Evolutionary conservation across 2,888 invertebrate species (phyloP).

Genomic region (Hofmannophila pseudospretella): DNA sequence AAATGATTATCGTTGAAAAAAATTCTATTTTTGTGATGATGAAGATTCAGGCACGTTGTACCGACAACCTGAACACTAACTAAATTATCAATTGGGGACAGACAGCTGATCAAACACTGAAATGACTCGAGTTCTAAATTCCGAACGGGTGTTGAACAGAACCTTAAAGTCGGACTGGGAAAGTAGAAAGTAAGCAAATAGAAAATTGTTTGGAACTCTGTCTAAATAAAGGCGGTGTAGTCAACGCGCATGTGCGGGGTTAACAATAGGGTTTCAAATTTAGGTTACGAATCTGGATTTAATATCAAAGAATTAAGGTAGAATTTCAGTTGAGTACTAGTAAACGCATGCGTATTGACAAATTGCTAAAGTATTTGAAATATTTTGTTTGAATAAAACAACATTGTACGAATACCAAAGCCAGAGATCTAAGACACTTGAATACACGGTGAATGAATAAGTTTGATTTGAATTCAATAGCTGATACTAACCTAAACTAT

Average conservation of each 20-base stretch:
- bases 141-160: conserved; percentile 32
- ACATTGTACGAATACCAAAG: conserved; percentile 27
- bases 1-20: conserved; percentile 10
- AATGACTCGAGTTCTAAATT: conserved; percentile 47
- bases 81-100: conserved; percentile 69
- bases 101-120: conserved; percentile 69
- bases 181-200: conserved; percentile 40
- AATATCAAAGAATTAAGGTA: too few relatives aligned
- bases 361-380: conserved; percentile 47
- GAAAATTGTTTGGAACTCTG: conserved; percentile 33
- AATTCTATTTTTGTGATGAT: too few relatives aligned
- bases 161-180: conserved; percentile 42
- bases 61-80: conserved; percentile 56
- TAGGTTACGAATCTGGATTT: too few relatives aligned
- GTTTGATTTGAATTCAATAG: too few relatives aligned
- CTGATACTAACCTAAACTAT: not conserved
- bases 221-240: conserved; percentile 36
- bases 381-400: conserved; percentile 47
- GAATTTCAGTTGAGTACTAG: conserved; percentile 13
- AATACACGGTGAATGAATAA: too few relatives aligned
- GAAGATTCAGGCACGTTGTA: conserved; percentile 39
- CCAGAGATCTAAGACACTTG: conserved; percentile 8
- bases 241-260: conserved; percentile 59
- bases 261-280: conserved; percentile 42
- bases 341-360: conserved; percentile 46